Evolutionary conservation across 2,888 invertebrate genomes (phyloP).

Genomic region (Limnephilus auricula): DNA sequence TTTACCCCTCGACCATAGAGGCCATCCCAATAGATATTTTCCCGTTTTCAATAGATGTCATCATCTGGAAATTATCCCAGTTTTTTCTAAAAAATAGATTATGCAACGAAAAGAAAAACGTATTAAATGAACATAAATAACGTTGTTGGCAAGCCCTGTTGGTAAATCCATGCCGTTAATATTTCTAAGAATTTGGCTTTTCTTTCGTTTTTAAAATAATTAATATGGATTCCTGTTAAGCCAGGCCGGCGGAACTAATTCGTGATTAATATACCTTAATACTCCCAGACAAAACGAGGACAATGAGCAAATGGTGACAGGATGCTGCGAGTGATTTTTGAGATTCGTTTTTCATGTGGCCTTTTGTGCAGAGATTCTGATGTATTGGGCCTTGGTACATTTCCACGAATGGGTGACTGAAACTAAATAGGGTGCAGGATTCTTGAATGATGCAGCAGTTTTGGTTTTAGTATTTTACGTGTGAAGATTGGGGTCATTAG

Average conservation of each 20-base stretch:
- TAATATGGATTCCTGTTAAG: constrained; percentile 46
- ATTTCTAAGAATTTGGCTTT: constrained; percentile 53
- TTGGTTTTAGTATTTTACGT: neutral
- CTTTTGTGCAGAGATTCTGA: constrained; percentile 33
- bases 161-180: constrained; percentile 32
- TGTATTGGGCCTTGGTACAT: constrained; percentile 12
- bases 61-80: too few relatives aligned
- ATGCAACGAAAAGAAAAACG: too few relatives aligned
- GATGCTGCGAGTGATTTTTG: constrained; percentile 43
- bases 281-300: constrained; percentile 51
- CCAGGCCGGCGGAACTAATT: constrained; percentile 60
- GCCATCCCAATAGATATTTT: too few relatives aligned
- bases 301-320: constrained; percentile 48
- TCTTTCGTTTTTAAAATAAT: constrained; percentile 37
- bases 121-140: neutral
- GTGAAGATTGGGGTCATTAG: neutral
- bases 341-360: constrained; percentile 52
- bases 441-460: constrained; percentile 33
- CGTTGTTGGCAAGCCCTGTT: neutral
- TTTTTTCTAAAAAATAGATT: too few relatives aligned
- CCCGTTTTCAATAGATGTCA: too few relatives aligned
- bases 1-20: too few relatives aligned
- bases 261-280: constrained; percentile 61
- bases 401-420: constrained; percentile 45
- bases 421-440: constrained; percentile 28